phyloP scores from a whole-genome alignment of 2,797 vertebrate genomes.

The Anomalospiza imberbis region DNA sequence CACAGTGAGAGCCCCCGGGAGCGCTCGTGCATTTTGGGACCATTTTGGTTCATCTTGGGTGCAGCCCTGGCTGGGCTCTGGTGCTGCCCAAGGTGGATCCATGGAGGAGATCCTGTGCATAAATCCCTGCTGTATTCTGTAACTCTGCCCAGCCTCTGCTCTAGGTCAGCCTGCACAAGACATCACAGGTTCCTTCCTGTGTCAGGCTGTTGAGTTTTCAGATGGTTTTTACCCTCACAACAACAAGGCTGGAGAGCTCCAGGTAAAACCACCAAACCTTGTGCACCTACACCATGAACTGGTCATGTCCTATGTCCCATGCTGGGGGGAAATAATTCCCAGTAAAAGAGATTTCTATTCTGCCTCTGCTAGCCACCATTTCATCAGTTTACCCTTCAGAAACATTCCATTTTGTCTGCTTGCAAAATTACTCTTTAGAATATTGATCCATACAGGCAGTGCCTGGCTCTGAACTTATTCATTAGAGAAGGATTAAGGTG shows the following conservation, averaged over 20 bases:
- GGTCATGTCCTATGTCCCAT: too few relatives aligned
- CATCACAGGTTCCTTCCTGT: neutral
- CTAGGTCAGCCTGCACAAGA: too few relatives aligned
- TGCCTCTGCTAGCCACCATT: neutral
- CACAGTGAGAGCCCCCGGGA: neutral
- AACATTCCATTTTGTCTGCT: conserved; percentile 10
- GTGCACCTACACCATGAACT: neutral
- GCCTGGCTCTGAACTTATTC: conserved; percentile 24
- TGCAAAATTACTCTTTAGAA: conserved; percentile 24
- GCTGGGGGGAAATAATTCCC: neutral
- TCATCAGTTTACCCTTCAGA: conserved; percentile 32
- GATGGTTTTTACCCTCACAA: neutral
- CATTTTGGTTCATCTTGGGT: neutral
- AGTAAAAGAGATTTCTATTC: neutral
- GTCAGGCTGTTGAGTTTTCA: neutral
- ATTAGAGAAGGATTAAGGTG: conserved; percentile 51
- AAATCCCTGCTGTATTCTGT: neutral
- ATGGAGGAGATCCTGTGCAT: neutral
- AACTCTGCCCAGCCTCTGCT: neutral
- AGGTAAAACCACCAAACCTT: neutral
- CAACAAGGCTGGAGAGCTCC: neutral
- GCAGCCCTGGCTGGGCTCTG: neutral
- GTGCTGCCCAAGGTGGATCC: neutral
- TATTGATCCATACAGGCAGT: conserved; percentile 24
- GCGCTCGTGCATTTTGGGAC: neutral